Evolutionary conservation across 2,797 vertebrate genomes (phyloP), one percentile per base, ranked within the genome.

Genomic region (Manis pentadactyla): DNA sequence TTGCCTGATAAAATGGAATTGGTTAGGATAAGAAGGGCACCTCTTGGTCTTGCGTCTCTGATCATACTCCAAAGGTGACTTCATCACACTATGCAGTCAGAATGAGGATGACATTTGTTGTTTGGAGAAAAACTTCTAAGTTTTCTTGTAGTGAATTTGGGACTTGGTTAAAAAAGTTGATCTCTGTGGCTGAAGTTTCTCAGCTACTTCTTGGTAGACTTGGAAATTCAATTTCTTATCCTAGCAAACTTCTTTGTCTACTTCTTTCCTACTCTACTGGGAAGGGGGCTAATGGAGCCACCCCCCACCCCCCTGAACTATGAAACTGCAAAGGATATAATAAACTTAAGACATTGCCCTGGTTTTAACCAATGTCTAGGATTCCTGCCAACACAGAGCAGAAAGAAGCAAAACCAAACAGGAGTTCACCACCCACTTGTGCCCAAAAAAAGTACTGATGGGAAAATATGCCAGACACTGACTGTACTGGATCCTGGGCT

Each of bases 391-490:
- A 95, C 29, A 55, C n/a, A 81, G 57, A 93, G 64, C 75, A 87
- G 95, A 93, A 97, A 97, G 94, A 97, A 97, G 66, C 23, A 97
- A 97, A 95, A 94, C 49, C 71, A 90, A 97, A 85, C 81, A 93
- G 82, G 83, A 94, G 96, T 97, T 89, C 96, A 31, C 88, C 88
- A 73, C 96, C 97, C 73, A 97, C 95, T 15, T 81, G 27, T 59
- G 69, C 25, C 97, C 77, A 49, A 77, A 97, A 97, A 88, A 73
- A 93, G 61, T 19, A 21, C 21, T 84, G 63, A 66, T 93, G 95
- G 95, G 94, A 94, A 96, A 96, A 83, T 51, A 68, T 27, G 39
- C 64, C 81, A 95, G 87, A 96, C 64, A n/a, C 69, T 37, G 53
- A 92, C 85, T 63, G 2, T 57, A 63, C 17, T 82, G n/a, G 94